A percentile compares a stretch with the other conserved stretches of the same genome.
Conservation (phyloP, 2,888 invertebrate genomes). For the Tricholauxania praeusta region DNA sequence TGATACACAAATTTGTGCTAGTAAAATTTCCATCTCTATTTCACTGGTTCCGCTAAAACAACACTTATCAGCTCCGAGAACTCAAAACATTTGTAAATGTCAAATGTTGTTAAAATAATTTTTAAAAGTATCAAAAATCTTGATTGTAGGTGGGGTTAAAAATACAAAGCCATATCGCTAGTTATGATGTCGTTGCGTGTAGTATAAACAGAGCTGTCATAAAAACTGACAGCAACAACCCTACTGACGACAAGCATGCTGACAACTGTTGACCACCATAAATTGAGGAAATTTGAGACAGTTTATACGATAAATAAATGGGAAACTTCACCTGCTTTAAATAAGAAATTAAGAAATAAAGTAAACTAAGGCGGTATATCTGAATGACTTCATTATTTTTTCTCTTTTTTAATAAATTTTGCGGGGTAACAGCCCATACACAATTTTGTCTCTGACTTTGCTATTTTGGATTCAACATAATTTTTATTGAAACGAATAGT, state of each 20-base stretch:
- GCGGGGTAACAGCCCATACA: too few species aligned
- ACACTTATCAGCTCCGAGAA: conserved; percentile 1
- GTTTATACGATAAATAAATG: neutral
- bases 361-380: neutral
- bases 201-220: conserved; percentile 4
- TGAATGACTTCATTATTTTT: too few species aligned
- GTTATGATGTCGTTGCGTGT: neutral
- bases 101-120: neutral
- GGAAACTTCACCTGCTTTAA: neutral
- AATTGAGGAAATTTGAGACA: neutral
- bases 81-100: conserved; percentile 17
- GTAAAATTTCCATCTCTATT: too few species aligned
- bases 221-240: conserved; percentile 14
- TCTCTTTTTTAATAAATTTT: too few species aligned
- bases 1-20: too few species aligned
- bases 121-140: neutral
- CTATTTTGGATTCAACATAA: too few species aligned
- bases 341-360: neutral
- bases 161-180: neutral
- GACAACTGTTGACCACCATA: conserved; percentile 10
- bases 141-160: neutral
- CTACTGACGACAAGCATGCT: neutral
- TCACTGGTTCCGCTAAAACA: neutral
- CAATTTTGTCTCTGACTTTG: too few species aligned
- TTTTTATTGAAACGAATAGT: too few species aligned